Evolutionary conservation across 2,113 vertebrate species (phyloP).

Genomic region (Neoarius graeffei): DNA sequence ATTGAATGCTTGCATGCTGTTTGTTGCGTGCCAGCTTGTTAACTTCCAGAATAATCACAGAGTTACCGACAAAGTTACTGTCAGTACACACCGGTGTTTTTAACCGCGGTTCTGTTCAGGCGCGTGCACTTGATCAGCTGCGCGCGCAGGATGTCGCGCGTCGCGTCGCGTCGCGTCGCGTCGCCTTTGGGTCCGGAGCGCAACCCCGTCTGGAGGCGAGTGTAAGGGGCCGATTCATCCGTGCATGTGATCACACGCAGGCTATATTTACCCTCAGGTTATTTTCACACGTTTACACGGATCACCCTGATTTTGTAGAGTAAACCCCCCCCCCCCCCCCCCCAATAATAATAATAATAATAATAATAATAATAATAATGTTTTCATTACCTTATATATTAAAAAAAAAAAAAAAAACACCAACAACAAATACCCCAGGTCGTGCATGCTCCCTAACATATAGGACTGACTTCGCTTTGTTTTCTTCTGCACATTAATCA

Average conservation of each 20-base stretch:
- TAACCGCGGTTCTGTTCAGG: no score
- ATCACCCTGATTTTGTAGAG: neutral
- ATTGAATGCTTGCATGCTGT: neutral
- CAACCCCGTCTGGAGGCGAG: neutral
- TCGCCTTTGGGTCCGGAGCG: neutral
- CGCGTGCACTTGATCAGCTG: neutral
- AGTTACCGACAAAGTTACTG: neutral
- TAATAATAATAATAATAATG: no score
- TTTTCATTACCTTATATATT: no score
- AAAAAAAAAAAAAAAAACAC: neutral
- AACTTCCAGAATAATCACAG: neutral
- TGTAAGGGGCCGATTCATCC: neutral
- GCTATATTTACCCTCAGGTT: neutral
- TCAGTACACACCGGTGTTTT: neutral
- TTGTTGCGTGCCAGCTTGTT: neutral
- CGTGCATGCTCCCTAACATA: neutral
- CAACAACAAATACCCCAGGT: neutral
- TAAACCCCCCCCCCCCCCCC: neutral
- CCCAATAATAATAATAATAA: no score
- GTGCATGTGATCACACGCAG: neutral
- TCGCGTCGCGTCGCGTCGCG: neutral
- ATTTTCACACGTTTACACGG: neutral
- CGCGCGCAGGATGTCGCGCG: neutral
- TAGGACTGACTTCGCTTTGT: neutral
- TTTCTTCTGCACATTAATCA: slow-evolving; percentile 10